phyloP scores from a whole-genome alignment of 2,797 vertebrate species.

The Ctenosaura bakeri region DNA sequence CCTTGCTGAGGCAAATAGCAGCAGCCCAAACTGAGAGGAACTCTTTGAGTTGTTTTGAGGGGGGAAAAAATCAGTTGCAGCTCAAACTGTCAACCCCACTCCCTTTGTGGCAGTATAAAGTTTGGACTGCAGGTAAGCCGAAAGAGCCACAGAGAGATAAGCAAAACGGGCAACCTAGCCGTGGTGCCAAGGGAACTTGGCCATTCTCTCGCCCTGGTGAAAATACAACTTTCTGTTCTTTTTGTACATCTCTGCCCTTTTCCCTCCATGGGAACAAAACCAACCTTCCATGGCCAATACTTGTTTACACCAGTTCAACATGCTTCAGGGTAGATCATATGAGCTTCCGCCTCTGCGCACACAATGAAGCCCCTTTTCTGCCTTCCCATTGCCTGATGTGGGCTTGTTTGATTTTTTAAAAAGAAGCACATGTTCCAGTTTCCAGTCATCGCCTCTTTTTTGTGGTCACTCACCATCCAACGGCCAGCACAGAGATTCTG shows the following conservation, averaged over 20 bases:
- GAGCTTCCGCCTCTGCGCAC: neutral
- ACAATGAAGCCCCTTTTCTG: neutral
- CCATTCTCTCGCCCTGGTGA: neutral
- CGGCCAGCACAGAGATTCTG: conserved; percentile 96
- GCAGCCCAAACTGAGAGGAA: no score
- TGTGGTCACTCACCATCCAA: conserved; percentile 87
- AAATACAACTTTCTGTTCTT: neutral
- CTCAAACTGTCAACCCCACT: neutral
- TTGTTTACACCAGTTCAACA: neutral
- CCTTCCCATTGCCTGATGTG: neutral
- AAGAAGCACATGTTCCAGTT: neutral
- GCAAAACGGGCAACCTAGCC: neutral
- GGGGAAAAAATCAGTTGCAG: neutral
- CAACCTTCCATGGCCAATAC: neutral
- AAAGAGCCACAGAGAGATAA: neutral
- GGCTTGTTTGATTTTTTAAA: neutral
- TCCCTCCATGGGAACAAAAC: neutral
- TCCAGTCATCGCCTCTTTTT: neutral
- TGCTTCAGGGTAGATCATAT: neutral
- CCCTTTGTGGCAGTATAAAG: neutral
- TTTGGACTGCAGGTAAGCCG: neutral
- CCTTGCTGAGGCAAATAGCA: neutral
- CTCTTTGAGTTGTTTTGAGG: neutral
- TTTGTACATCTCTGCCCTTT: neutral
- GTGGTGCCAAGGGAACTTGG: neutral